Evolutionary conservation across 1,140 invertebrate genomes (phyloP).

Genomic region (Leguminivora glycinivorella): DNA sequence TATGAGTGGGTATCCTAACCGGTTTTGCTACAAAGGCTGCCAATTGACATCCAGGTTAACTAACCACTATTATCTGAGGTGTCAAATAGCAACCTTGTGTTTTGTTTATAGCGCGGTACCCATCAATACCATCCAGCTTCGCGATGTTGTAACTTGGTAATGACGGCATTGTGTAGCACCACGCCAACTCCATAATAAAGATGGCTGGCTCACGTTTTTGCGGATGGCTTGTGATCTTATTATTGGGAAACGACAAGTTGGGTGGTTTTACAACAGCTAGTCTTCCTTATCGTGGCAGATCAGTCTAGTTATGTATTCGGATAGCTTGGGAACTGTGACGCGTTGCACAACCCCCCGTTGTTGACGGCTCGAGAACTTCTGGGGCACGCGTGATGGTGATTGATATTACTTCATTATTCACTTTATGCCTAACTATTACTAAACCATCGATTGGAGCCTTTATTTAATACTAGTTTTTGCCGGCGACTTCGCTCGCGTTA

Average conservation of each 20-base stretch:
- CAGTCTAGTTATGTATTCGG: slow-evolving; percentile 63
- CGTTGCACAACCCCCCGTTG: slow-evolving; percentile 47
- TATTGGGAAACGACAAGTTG: slow-evolving; percentile 58
- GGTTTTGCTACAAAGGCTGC: neutral
- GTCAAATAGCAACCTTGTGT: slow-evolving; percentile 24
- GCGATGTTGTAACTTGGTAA: slow-evolving; percentile 56
- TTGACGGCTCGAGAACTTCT: neutral
- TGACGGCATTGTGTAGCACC: slow-evolving; percentile 54
- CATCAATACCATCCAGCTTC: slow-evolving; percentile 31
- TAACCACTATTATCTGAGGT: slow-evolving; percentile 17
- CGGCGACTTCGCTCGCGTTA: too few relatives aligned
- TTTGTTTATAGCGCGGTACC: slow-evolving; percentile 23
- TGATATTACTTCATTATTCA: neutral
- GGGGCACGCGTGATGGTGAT: slow-evolving; percentile 3
- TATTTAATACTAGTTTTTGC: too few relatives aligned
- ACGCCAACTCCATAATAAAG: slow-evolving; percentile 47
- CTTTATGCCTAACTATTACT: neutral
- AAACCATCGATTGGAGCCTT: neutral
- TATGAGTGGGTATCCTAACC: neutral
- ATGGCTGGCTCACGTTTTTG: slow-evolving; percentile 67
- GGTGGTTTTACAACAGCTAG: slow-evolving; percentile 42
- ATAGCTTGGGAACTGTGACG: slow-evolving; percentile 63
- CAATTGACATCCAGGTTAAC: neutral
- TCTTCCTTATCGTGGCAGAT: slow-evolving; percentile 59
- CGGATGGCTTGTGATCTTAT: slow-evolving; percentile 54